Conservation (phyloP, 2,797 vertebrate species). For the Paramormyrops hopkinsi region DNA sequence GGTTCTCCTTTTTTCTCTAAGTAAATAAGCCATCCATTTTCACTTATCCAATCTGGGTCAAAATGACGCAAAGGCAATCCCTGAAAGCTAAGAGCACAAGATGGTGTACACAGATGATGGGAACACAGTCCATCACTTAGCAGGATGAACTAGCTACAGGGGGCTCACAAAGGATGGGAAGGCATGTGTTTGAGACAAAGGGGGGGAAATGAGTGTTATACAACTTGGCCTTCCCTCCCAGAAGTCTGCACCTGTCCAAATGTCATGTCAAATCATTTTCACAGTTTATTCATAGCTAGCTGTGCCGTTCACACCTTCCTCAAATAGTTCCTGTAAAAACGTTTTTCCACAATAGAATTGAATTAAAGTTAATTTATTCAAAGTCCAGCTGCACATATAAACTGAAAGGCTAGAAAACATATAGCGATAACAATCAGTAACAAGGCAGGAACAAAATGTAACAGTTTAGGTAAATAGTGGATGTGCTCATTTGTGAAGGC, state of each 20-base stretch:
- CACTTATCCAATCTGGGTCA: background rate
- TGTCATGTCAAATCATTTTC: background rate
- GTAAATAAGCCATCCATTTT: background rate
- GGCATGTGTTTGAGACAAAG: background rate
- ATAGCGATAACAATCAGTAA: background rate
- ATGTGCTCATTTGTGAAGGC: background rate
- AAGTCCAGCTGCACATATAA: background rate
- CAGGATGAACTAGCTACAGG: background rate
- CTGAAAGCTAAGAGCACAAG: background rate
- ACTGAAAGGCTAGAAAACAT: background rate
- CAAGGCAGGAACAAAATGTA: background rate
- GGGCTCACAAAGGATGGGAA: background rate
- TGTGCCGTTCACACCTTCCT: background rate
- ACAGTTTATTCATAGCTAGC: background rate
- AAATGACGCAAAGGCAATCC: background rate
- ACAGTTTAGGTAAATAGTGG: background rate
- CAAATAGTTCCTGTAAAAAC: background rate
- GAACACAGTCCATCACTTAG: background rate
- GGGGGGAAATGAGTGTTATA: background rate
- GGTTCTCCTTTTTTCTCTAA: background rate
- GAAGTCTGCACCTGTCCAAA: background rate
- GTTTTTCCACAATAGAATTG: background rate
- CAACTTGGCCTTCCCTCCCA: background rate
- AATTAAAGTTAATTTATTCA: background rate
- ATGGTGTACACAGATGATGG: background rate